Percentiles rank a stretch among this genome's conserved stretches.
These are phyloP conservation scores for Aphelinus atriplicis DNA, from an alignment of 1,140 invertebrate species.

Conservation along the genomic window DNA sequence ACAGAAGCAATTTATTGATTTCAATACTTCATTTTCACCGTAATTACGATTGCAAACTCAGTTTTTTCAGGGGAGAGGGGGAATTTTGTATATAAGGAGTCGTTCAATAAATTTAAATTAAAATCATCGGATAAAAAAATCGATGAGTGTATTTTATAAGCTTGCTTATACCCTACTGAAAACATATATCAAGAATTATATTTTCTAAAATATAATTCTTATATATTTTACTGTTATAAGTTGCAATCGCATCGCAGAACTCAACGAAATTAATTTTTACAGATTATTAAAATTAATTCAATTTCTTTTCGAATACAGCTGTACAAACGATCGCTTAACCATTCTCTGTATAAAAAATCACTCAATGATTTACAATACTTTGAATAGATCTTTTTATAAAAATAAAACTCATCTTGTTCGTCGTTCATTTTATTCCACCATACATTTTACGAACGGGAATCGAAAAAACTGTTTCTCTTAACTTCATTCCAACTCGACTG, in stretches of 20 bases:
- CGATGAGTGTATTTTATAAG: conserved; percentile 12
- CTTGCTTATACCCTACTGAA: too few species aligned
- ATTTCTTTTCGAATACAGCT: conserved; percentile 30
- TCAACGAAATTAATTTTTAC: conserved; percentile 13
- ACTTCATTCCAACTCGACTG: background rate
- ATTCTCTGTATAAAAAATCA: conserved; percentile 30
- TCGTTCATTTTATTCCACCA: background rate
- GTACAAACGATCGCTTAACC: conserved; percentile 19
- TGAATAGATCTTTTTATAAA: conserved; percentile 36
- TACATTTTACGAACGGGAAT: background rate
- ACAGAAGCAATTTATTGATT: conserved; percentile 39
- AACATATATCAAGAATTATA: too few species aligned
- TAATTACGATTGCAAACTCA: conserved; percentile 5
- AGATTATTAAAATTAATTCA: conserved; percentile 27
- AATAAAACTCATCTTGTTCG: conserved; percentile 35
- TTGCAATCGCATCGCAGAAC: background rate
- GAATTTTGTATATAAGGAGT: background rate
- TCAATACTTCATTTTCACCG: conserved; percentile 14
- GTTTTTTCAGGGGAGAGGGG: too few species aligned
- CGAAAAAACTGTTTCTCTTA: background rate
- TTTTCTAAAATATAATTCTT: too few species aligned
- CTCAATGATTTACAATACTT: conserved; percentile 27
- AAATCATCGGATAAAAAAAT: conserved; percentile 24
- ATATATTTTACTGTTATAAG: too few species aligned
- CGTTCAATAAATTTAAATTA: conserved; percentile 16